Conservation (phyloP, 2,113 vertebrate genomes). For the Oreotrochilus melanogaster region DNA sequence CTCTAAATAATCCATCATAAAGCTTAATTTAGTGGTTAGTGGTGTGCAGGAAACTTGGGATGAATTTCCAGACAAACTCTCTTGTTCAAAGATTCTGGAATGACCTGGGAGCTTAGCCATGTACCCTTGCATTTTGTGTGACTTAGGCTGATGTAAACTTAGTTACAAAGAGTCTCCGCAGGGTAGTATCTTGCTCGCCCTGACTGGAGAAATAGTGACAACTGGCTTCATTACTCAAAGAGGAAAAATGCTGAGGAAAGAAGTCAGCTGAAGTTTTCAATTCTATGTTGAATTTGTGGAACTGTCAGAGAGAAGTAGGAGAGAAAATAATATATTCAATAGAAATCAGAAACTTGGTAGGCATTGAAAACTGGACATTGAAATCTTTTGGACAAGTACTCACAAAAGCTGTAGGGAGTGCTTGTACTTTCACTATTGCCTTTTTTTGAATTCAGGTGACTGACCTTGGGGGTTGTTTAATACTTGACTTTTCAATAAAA, state of each 20-base stretch:
- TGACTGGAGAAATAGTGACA: not conserved
- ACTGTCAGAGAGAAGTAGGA: not conserved
- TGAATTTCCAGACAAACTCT: conserved; percentile 34
- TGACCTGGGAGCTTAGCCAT: conserved; percentile 24
- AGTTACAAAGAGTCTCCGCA: not conserved
- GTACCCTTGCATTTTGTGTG: not conserved
- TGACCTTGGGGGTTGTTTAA: not conserved
- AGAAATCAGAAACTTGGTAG: not conserved
- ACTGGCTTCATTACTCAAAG: not conserved
- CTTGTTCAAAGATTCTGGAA: conserved; percentile 22
- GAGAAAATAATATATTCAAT: not conserved
- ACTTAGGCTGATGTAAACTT: not conserved
- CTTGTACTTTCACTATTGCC: not conserved
- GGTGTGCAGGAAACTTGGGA: conserved; percentile 36
- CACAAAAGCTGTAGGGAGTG: not conserved
- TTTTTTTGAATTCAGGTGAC: not conserved
- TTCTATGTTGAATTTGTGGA: not conserved
- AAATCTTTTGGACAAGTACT: not conserved
- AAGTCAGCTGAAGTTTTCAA: not conserved
- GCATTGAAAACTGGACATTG: not conserved
- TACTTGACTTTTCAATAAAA: not conserved
- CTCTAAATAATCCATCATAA: not conserved
- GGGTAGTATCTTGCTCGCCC: not conserved
- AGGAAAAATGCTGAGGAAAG: not conserved
- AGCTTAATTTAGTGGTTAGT: conserved; percentile 31